These are phyloP conservation scores for Coregonus sp. DNA, from an alignment of 2,797 vertebrate species.

Conservation along the genomic window DNA sequence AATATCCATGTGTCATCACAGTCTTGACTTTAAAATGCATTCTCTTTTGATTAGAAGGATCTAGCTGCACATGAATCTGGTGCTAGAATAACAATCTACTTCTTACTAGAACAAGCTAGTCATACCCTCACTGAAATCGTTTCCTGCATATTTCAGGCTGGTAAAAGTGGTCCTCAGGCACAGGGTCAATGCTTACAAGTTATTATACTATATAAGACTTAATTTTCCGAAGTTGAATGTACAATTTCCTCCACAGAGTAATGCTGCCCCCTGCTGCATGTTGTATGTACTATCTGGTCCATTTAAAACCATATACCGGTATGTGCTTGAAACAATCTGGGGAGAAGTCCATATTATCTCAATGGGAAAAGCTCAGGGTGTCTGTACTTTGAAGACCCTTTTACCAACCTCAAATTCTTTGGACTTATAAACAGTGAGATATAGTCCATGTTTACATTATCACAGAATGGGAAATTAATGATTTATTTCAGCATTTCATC, in stretches of 20 bases:
- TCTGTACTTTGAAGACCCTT: too few species aligned
- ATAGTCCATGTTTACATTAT: too few species aligned
- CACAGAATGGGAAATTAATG: too few species aligned
- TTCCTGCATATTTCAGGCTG: neutral
- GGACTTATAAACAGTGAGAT: too few species aligned
- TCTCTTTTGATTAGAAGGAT: neutral
- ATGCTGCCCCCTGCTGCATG: slow-evolving; percentile 2
- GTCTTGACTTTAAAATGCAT: neutral
- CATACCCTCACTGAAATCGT: neutral
- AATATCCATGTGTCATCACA: slow-evolving; percentile 34
- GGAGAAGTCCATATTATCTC: too few species aligned
- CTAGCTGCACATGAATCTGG: neutral
- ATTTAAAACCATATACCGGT: neutral
- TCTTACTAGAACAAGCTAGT: neutral
- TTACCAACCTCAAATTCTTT: too few species aligned
- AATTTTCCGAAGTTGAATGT: neutral
- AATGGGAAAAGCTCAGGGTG: too few species aligned
- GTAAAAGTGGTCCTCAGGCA: neutral
- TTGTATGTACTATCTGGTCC: neutral
- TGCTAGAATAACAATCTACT: neutral
- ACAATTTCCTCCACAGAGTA: neutral
- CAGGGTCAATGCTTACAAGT: neutral
- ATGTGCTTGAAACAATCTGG: too few species aligned
- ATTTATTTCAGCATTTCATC: too few species aligned
- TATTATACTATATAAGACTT: neutral